Percentiles rank a stretch among this genome's conserved stretches.
Evolutionary conservation across 2,888 invertebrate genomes (phyloP).

Genomic region (Parascotia fuliginaria): DNA sequence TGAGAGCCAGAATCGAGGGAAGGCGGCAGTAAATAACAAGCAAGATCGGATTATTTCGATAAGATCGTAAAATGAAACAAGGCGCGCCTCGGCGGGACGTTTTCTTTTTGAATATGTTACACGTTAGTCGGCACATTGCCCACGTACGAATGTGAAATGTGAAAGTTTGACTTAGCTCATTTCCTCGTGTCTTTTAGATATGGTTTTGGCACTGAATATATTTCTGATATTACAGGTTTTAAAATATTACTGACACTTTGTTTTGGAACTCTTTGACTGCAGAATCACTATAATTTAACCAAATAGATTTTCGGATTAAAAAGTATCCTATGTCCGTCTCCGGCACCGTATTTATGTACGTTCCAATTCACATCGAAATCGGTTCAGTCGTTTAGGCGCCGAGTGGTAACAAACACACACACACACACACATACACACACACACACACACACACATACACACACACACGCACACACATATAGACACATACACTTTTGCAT

Average conservation of each 20-base stretch:
- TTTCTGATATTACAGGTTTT: constrained; percentile 25
- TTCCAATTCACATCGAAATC: too few relatives aligned
- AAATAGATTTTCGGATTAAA: too few relatives aligned
- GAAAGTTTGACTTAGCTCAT: constrained; percentile 59
- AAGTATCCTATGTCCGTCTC: too few relatives aligned
- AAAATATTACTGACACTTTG: not conserved
- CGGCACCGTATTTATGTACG: too few relatives aligned
- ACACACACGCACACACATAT: too few relatives aligned
- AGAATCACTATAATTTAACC: too few relatives aligned
- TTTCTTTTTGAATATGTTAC: constrained; percentile 76
- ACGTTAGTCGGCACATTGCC: constrained; percentile 62
- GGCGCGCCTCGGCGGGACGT: constrained; percentile 74
- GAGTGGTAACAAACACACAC: too few relatives aligned
- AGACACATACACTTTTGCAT: too few relatives aligned
- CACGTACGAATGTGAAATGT: constrained; percentile 62
- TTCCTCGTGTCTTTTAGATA: constrained; percentile 42
- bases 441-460: too few relatives aligned
- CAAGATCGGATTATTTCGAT: constrained; percentile 85
- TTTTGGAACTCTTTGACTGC: too few relatives aligned
- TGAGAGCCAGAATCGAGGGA: constrained; percentile 71
- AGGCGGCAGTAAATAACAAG: constrained; percentile 83
- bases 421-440: too few relatives aligned
- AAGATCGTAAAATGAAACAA: constrained; percentile 86
- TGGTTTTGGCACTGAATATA: constrained; percentile 35
- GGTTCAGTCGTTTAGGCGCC: too few relatives aligned